Evolutionary conservation across 2,888 invertebrate genomes (phyloP).

Genomic region (Myathropa florea): DNA sequence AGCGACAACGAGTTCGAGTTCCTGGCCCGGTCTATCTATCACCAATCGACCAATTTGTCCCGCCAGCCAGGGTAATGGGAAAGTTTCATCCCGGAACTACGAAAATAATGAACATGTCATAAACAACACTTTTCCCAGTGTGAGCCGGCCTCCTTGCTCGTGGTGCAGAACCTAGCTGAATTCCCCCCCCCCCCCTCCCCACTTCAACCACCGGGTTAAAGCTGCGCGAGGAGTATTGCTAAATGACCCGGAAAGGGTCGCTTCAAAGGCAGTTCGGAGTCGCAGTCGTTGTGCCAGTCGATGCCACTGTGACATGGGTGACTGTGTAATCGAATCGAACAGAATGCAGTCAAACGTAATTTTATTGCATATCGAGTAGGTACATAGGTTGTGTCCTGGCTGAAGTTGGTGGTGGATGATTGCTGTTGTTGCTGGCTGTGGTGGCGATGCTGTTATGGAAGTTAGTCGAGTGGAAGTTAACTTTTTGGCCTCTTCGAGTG

Average conservation of each 20-base stretch:
- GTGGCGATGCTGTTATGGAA: constrained; percentile 35
- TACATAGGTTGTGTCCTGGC: neutral
- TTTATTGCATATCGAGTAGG: constrained; percentile 63
- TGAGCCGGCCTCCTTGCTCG: constrained; percentile 23
- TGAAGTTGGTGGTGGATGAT: constrained; percentile 38
- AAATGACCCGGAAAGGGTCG: constrained; percentile 70
- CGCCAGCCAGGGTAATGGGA: constrained; percentile 47
- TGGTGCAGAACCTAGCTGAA: constrained; percentile 58
- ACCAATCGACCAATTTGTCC: constrained; percentile 64
- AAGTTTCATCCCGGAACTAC: constrained; percentile 47
- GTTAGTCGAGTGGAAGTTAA: constrained; percentile 58
- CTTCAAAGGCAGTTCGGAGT: constrained; percentile 46
- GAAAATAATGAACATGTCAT: constrained; percentile 69
- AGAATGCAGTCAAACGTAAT: constrained; percentile 71
- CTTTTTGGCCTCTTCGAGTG: constrained; percentile 43
- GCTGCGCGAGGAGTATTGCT: constrained; percentile 56
- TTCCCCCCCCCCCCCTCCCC: neutral
- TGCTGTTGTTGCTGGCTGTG: constrained; percentile 18
- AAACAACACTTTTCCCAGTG: constrained; percentile 56
- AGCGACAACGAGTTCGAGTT: neutral
- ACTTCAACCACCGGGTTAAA: neutral
- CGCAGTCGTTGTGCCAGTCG: neutral
- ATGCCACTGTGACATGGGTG: constrained; percentile 66
- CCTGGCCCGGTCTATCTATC: constrained; percentile 31
- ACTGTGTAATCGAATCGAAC: constrained; percentile 71